phyloP scores from a whole-genome alignment of 1,140 invertebrate species.

The Megalopta genalis region DNA sequence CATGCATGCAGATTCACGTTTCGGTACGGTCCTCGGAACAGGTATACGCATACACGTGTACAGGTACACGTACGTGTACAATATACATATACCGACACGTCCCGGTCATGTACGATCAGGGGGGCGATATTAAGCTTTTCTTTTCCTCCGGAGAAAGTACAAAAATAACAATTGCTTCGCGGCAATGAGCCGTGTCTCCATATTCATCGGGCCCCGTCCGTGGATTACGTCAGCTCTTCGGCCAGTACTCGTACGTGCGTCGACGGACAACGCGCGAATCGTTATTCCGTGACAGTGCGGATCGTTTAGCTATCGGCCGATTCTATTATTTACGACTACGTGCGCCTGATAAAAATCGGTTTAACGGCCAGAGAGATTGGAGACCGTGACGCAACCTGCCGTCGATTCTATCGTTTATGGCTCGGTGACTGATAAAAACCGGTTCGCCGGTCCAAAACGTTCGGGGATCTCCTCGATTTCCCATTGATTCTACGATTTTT shows the following conservation, averaged over 20 bases:
- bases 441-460: not conserved
- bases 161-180: conserved; percentile 63
- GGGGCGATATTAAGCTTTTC: conserved; percentile 25
- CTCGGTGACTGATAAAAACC: not conserved
- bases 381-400: not conserved
- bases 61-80: not conserved
- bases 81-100: too few species aligned
- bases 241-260: conserved; percentile 34
- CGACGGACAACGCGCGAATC: conserved; percentile 39
- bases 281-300: not conserved
- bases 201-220: conserved; percentile 32
- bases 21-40: not conserved
- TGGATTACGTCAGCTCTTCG: conserved; percentile 56
- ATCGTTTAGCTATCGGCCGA: not conserved
- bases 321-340: not conserved
- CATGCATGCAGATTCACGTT: conserved; percentile 28
- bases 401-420: not conserved
- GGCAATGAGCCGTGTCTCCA: conserved; percentile 10
- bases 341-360: too few species aligned
- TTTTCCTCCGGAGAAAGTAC: conserved; percentile 59
- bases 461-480: not conserved
- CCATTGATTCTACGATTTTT: not conserved
- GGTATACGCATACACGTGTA: not conserved
- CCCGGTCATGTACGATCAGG: not conserved
- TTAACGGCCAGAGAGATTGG: too few species aligned